A percentile compares a stretch with the other conserved stretches of the same genome.
phyloP scores from a whole-genome alignment of 2,888 invertebrate species.

The Amphipoea lucens region DNA sequence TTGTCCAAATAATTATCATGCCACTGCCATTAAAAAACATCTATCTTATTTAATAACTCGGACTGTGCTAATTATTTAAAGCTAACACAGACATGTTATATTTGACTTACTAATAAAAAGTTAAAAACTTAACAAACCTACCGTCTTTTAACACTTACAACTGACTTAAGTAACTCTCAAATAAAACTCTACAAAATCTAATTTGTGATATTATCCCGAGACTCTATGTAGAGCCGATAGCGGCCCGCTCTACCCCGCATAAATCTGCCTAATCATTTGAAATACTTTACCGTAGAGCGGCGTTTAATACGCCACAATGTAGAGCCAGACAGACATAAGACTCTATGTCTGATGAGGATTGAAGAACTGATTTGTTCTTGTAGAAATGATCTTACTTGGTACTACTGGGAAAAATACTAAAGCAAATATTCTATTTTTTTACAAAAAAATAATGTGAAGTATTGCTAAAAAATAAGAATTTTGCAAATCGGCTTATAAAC shows the following conservation, averaged over 20 bases:
- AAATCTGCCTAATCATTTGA: constrained; percentile 86
- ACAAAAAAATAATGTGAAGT: no score
- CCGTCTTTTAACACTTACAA: background rate
- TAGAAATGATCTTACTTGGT: background rate
- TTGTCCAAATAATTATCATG: background rate
- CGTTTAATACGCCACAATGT: constrained; percentile 70
- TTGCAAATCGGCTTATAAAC: no score
- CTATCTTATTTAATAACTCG: background rate
- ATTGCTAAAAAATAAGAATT: background rate
- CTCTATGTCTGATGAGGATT: constrained; percentile 39
- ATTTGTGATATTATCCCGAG: constrained; percentile 46
- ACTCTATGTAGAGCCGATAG: constrained; percentile 53
- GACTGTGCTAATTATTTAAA: background rate
- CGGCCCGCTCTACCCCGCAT: constrained; percentile 67
- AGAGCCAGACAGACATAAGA: constrained; percentile 40
- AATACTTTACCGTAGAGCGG: constrained; percentile 73
- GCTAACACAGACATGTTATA: background rate
- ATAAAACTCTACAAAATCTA: constrained; percentile 54
- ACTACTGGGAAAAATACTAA: background rate
- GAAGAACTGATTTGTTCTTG: constrained; percentile 25
- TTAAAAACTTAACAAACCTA: background rate
- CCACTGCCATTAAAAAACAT: background rate
- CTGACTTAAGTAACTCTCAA: background rate
- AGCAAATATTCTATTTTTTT: background rate
- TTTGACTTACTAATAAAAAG: background rate